Evolutionary conservation across 1,140 invertebrate genomes (phyloP).

Genomic region (Eumeta japonica): DNA sequence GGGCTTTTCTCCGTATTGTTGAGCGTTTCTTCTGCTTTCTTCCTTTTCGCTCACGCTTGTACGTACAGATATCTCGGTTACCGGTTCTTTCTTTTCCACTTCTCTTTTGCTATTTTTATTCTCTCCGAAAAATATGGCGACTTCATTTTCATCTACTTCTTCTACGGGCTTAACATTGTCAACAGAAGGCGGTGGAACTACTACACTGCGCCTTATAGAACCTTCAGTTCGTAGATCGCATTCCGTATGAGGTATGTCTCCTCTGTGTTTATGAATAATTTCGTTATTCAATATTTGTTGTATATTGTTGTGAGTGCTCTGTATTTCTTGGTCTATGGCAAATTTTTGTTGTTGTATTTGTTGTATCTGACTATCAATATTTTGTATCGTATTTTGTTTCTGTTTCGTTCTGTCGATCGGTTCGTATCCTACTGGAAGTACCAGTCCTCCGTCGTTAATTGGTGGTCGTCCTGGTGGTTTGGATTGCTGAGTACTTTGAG

Average conservation of each 20-base stretch:
- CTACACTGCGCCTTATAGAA: slow-evolving; percentile 34
- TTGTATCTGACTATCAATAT: too few relatives aligned
- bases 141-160: slow-evolving; percentile 55
- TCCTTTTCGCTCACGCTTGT: slow-evolving; percentile 45
- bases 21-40: slow-evolving; percentile 4
- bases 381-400: slow-evolving; percentile 7
- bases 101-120: slow-evolving; percentile 19
- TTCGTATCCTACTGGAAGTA: slow-evolving; percentile 41
- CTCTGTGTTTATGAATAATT: slow-evolving; percentile 27
- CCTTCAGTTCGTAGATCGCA: slow-evolving; percentile 39
- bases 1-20: neutral
- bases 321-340: slow-evolving; percentile 21
- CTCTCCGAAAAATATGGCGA: slow-evolving; percentile 56
- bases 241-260: slow-evolving; percentile 28
- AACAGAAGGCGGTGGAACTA: slow-evolving; percentile 34
- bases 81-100: slow-evolving; percentile 25
- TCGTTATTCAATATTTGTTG: slow-evolving; percentile 23
- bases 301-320: slow-evolving; percentile 25
- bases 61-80: slow-evolving; percentile 50
- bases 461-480: slow-evolving; percentile 10
- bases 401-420: slow-evolving; percentile 36
- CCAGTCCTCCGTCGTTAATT: slow-evolving; percentile 23
- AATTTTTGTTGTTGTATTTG: slow-evolving; percentile 3
- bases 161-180: slow-evolving; percentile 23
- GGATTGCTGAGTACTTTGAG: slow-evolving; percentile 9